These are phyloP conservation scores for Coccyzus lansbergi DNA, from an alignment of 2,797 vertebrate genomes.

Conservation along the genomic window DNA sequence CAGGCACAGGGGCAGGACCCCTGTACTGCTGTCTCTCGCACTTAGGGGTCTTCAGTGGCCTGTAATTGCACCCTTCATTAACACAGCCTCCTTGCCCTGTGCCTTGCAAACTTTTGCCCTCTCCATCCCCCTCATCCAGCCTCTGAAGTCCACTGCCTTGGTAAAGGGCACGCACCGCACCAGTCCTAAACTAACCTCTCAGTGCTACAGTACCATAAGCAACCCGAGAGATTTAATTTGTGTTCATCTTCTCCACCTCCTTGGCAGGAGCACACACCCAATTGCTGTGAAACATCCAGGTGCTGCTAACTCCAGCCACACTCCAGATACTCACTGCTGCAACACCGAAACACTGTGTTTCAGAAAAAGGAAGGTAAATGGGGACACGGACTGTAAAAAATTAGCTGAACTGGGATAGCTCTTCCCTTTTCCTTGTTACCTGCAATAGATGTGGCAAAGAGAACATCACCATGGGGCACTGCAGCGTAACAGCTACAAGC, in stretches of 20 bases:
- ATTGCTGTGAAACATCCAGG: neutral
- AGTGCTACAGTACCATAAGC: neutral
- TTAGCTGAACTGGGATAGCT: neutral
- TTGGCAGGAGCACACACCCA: accelerated
- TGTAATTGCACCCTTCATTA: neutral
- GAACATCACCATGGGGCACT: neutral
- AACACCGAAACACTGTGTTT: accelerated
- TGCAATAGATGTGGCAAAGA: neutral
- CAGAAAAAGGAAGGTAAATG: neutral
- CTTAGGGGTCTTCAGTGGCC: neutral
- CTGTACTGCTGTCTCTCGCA: neutral
- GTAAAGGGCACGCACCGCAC: neutral
- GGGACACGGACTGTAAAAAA: neutral
- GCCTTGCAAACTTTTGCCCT: no score
- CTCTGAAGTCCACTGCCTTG: no score
- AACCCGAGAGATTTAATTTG: neutral
- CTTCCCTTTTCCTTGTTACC: neutral
- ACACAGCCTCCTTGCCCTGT: no score
- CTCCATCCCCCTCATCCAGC: no score
- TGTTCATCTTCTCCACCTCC: neutral
- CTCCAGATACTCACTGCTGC: neutral
- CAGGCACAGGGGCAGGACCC: neutral
- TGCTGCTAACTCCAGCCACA: neutral
- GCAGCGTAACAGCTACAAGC: neutral
- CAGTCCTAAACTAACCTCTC: neutral